Percentiles rank a stretch among this genome's conserved stretches.
Conservation (phyloP, 2,113 vertebrate genomes). For the Trachemys scripta region DNA sequence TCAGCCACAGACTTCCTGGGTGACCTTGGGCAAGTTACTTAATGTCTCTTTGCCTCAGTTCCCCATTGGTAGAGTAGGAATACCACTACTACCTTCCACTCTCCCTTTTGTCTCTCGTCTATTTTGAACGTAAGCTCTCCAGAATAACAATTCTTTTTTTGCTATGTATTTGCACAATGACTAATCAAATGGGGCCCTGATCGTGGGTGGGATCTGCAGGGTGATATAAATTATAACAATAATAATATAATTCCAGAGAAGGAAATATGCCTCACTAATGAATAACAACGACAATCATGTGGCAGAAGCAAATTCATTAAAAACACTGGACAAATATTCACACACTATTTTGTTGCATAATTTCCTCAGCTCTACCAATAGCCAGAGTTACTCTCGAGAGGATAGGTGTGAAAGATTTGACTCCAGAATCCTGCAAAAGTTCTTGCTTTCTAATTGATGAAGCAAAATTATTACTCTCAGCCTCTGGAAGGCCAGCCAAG, state of each 20-base stretch:
- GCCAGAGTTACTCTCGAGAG: not conserved
- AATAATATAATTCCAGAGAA: not conserved
- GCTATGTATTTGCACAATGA: accelerated
- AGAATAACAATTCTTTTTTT: not conserved
- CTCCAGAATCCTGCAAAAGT: not conserved
- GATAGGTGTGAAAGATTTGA: not conserved
- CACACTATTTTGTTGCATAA: not conserved
- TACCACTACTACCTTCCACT: not conserved
- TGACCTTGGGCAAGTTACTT: not conserved
- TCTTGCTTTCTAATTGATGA: not conserved
- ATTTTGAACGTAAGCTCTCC: accelerated
- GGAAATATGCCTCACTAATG: not conserved
- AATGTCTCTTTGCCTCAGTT: not conserved
- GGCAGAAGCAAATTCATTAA: not conserved
- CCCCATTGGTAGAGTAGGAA: not conserved
- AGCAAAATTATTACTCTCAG: not conserved
- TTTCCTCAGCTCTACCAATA: not conserved
- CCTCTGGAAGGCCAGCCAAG: not conserved
- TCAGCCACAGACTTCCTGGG: not conserved
- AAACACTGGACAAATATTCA: not conserved
- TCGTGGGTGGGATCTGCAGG: accelerated
- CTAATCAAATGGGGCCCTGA: not conserved
- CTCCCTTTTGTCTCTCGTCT: not conserved
- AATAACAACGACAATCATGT: not conserved
- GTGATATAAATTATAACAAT: not conserved